phyloP scores from a whole-genome alignment of 2,888 invertebrate species.

The Drosophila pseudotalamancana region DNA sequence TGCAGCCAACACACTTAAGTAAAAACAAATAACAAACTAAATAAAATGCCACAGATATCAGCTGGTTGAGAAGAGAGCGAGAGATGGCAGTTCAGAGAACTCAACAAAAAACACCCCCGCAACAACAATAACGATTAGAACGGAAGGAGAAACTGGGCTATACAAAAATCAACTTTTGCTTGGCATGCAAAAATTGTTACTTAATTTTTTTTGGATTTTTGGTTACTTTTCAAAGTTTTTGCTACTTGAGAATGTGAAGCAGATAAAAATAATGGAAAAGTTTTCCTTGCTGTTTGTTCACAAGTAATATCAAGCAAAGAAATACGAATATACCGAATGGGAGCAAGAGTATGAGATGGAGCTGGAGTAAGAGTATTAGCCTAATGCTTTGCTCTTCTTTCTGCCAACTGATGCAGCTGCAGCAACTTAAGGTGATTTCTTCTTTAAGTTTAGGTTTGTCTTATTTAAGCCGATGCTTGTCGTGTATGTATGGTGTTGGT shows the following conservation, averaged over 20 bases:
- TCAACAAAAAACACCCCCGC: constrained; percentile 18
- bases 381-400: constrained; percentile 1
- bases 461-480: constrained; percentile 39
- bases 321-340: constrained; percentile 36
- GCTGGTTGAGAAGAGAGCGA: no score
- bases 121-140: constrained; percentile 63
- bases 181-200: constrained; percentile 71
- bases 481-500: neutral
- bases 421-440: constrained; percentile 67
- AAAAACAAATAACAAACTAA: constrained; percentile 80
- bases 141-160: constrained; percentile 23
- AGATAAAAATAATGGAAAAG: constrained; percentile 80
- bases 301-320: constrained; percentile 23
- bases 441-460: constrained; percentile 66
- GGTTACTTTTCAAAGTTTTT: constrained; percentile 64
- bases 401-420: constrained; percentile 54
- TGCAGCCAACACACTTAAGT: constrained; percentile 79
- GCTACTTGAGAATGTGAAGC: constrained; percentile 76
- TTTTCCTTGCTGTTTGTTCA: constrained; percentile 55
- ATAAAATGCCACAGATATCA: constrained; percentile 74
- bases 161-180: constrained; percentile 77
- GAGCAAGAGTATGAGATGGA: constrained; percentile 14
- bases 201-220: constrained; percentile 70
- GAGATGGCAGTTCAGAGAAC: constrained; percentile 38
- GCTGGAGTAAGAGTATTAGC: constrained; percentile 31